Evolutionary conservation across 2,888 invertebrate species (phyloP).

Genomic region (Tricholauxania praeusta): DNA sequence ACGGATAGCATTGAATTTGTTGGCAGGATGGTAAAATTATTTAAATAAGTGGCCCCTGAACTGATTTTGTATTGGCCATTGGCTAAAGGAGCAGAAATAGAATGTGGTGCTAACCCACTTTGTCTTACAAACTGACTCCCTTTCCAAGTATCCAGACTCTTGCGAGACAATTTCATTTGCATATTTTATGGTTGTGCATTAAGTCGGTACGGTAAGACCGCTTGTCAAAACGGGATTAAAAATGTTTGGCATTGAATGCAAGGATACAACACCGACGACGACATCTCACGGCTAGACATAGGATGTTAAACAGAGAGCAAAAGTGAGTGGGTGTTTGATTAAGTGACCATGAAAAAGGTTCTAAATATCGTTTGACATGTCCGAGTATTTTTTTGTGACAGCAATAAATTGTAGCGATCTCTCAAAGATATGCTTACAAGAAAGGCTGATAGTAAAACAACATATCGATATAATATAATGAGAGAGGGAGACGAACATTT

Average conservation of each 20-base stretch:
- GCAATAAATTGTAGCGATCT: no score
- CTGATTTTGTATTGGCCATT: constrained; percentile 37
- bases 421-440: no score
- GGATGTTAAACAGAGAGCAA: background rate
- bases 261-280: background rate
- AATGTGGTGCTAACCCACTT: background rate
- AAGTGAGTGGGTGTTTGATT: no score
- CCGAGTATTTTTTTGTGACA: no score
- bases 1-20: constrained; percentile 1
- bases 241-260: constrained; percentile 38
- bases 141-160: constrained; percentile 15
- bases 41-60: constrained; percentile 36
- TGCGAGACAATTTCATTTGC: constrained; percentile 51
- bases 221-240: constrained; percentile 41
- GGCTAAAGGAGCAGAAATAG: background rate
- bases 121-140: background rate
- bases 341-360: no score
- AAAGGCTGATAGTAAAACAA: no score
- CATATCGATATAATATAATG: no score
- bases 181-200: constrained; percentile 49
- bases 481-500: no score
- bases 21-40: constrained; percentile 38
- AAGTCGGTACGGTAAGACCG: constrained; percentile 38
- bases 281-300: constrained; percentile 6
- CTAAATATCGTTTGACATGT: no score